phyloP scores from a whole-genome alignment of 2,797 vertebrate species.

The Alcedo atthis region DNA sequence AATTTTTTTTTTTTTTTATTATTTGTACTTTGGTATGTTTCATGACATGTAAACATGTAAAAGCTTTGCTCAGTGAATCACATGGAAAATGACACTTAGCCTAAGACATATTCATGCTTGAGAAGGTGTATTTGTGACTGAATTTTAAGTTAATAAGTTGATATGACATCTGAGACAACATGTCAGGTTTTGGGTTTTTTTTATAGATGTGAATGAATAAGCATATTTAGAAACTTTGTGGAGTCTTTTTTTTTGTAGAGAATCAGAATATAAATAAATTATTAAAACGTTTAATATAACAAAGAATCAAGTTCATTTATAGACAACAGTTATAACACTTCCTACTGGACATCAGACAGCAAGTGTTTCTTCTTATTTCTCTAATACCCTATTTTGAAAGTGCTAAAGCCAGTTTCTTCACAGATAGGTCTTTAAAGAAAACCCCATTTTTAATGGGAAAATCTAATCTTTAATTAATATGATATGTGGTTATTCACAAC shows the following conservation, averaged over 20 bases:
- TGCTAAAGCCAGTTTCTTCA: not conserved
- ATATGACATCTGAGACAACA: not conserved
- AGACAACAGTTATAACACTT: not conserved
- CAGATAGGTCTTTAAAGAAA: not conserved
- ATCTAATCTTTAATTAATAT: not conserved
- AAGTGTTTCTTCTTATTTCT: not conserved
- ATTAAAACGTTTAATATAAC: not conserved
- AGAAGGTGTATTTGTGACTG: not conserved
- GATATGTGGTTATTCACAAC: not conserved
- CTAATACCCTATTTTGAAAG: not conserved
- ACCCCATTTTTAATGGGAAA: not conserved
- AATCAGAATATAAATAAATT: not conserved
- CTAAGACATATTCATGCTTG: not conserved
- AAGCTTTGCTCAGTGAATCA: not conserved
- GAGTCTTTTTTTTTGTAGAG: not conserved
- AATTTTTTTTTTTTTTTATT: too few relatives aligned
- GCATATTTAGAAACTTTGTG: not conserved
- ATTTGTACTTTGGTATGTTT: not conserved
- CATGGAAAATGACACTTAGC: not conserved
- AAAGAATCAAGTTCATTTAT: not conserved
- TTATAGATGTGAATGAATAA: not conserved
- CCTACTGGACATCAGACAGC: not conserved
- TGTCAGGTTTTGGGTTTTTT: not conserved
- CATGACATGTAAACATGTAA: not conserved
- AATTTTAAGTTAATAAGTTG: not conserved